Base-by-base conservation (phyloP, 2,797 vertebrate genomes). In the Bradypodion ventrale region DNA sequence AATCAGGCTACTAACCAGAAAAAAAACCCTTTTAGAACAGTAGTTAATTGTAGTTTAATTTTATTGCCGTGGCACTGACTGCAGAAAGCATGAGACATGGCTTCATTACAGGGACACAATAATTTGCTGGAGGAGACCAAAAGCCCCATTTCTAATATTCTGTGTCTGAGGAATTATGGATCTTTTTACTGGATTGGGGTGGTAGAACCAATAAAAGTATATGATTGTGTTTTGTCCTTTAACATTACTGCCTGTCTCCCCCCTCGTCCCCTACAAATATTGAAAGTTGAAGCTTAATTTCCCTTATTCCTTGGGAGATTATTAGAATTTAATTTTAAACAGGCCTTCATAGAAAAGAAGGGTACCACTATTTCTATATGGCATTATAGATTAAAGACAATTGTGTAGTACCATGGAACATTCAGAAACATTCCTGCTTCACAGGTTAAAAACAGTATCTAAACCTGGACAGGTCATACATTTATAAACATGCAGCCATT, bases 11-110 rank as follows among this genome's bases (percentile, higher is more conserved):
- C 62, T 44, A 35, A 83, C 65, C 25, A 75, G 42, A 32, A 46
- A 35, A 46, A 32, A 29, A 49, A 2, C 60, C 23, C 74, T 74
- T 12, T 7, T n/a, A 72, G 79, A 81, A 25, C 35, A 52, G 40
- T 49, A 74, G 40, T 62, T 82, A 65, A 82, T 82, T 42, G 46
- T 21, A 63, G 70, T 42, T 27, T 44, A 25, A 74, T 82, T 32
- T 75, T 62, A 29, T 37, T 60, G 27, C 27, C 10, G 29, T 82
- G 46, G 52, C 12, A 37, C 42, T 37, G 23, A 74, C n/a, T 12
- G 10, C 59, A 49, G 56, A 74, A 62, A 74, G 80, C 59, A 37
- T 82, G 70, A 74, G n/a, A 44, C 16, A 74, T 37, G 35, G 49
- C 27, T 16, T 49, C 15, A 12, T 40, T 40, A 29, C 16, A 23